These are phyloP conservation scores for Anguilla rostrata DNA, from an alignment of 2,113 vertebrate genomes.

Conservation along the genomic window DNA sequence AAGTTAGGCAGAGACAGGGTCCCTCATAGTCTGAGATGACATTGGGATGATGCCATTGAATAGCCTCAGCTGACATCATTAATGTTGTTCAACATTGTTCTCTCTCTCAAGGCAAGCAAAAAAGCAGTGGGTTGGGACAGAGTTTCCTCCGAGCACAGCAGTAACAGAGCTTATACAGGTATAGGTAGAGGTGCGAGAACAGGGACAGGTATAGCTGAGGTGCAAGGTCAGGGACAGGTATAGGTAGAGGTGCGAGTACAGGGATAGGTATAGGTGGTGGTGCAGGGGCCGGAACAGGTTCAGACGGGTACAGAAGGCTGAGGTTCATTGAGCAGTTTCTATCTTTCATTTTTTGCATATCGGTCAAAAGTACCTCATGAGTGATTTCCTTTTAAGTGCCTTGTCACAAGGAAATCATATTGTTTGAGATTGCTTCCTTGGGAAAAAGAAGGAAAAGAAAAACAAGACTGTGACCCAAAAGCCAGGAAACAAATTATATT, in stretches of 20 bases:
- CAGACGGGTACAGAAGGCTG: background rate
- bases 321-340: background rate
- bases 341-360: background rate
- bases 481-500: slow-evolving; percentile 23
- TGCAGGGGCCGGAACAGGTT: too few species aligned
- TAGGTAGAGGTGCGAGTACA: too few species aligned
- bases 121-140: too few species aligned
- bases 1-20: background rate
- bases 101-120: background rate
- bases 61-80: background rate
- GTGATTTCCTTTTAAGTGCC: slow-evolving; percentile 32
- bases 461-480: slow-evolving; percentile 34
- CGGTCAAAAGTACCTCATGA: background rate
- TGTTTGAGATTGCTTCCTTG: slow-evolving; percentile 64
- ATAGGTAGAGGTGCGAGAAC: background rate
- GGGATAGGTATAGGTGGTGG: too few species aligned
- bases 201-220: too few species aligned
- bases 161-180: background rate
- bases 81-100: background rate
- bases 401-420: slow-evolving; percentile 57
- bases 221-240: too few species aligned
- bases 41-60: too few species aligned
- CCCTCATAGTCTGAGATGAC: background rate
- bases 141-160: background rate
- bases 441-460: slow-evolving; percentile 48